A percentile compares a stretch with the other conserved stretches of the same genome.
Conservation (phyloP, 2,888 invertebrate species). For the Nipponacmea schrenckii region DNA sequence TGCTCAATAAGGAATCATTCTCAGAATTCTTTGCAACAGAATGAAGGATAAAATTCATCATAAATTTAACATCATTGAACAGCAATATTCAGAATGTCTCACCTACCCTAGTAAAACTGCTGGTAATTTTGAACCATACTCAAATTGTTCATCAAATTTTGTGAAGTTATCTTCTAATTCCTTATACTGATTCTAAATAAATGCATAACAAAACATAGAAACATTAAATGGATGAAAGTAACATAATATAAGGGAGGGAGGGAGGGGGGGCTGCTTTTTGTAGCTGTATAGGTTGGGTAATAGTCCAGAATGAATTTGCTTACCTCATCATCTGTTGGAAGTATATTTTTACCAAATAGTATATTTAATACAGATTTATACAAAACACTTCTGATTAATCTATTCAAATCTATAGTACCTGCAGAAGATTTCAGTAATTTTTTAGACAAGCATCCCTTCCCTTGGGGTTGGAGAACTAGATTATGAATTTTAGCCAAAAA, state of each 20-base stretch:
- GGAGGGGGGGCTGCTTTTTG: too few species aligned
- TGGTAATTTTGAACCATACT: constrained; percentile 57
- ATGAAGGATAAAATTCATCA: too few species aligned
- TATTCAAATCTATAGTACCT: constrained; percentile 46
- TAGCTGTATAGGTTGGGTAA: too few species aligned
- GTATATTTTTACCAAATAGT: constrained; percentile 52
- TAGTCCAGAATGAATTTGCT: not conserved
- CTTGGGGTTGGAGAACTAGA: too few species aligned
- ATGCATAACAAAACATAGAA: too few species aligned
- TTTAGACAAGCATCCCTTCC: too few species aligned
- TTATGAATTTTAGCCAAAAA: too few species aligned
- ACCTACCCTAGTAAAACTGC: constrained; percentile 48
- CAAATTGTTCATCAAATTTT: constrained; percentile 61
- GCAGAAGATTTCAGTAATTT: constrained; percentile 25
- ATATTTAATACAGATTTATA: constrained; percentile 55
- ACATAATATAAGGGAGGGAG: too few species aligned
- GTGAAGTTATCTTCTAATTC: constrained; percentile 50
- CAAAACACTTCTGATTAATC: constrained; percentile 47
- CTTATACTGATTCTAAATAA: constrained; percentile 40
- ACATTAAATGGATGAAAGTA: too few species aligned
- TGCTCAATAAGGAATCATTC: too few species aligned
- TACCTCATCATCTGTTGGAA: constrained; percentile 43
- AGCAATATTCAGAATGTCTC: not conserved
- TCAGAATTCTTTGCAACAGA: too few species aligned
- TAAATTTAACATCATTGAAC: too few species aligned